Conservation (phyloP, 2,888 invertebrate genomes). For the Cosmorhoe ocellata region DNA sequence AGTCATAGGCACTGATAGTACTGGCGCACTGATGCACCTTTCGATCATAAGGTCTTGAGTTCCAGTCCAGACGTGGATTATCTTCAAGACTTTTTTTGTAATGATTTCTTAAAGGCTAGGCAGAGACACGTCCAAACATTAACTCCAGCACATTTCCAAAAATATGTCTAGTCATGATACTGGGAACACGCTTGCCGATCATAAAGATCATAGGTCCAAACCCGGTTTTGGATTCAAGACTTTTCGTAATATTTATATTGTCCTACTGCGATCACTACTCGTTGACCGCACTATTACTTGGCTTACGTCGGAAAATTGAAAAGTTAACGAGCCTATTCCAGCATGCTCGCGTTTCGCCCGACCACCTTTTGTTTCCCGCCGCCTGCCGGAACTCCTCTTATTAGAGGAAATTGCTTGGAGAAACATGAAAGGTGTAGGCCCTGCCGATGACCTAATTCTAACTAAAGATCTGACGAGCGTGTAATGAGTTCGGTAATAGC, state of each 20-base stretch:
- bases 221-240: too few species aligned
- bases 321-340: conserved; percentile 77
- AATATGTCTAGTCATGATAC: too few species aligned
- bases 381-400: conserved; percentile 58
- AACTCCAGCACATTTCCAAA: too few species aligned
- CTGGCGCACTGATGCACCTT: too few species aligned
- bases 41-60: too few species aligned
- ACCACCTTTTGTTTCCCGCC: conserved; percentile 63
- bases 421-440: conserved; percentile 54
- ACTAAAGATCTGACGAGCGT: conserved; percentile 36
- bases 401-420: conserved; percentile 63
- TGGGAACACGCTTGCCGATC: too few species aligned
- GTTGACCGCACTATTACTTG: conserved; percentile 45
- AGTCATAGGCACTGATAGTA: too few species aligned
- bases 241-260: neutral
- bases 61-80: too few species aligned
- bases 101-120: too few species aligned
- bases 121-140: too few species aligned
- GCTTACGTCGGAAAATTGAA: conserved; percentile 75
- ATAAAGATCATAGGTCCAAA: too few species aligned
- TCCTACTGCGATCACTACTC: conserved; percentile 26
- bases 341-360: conserved; percentile 55
- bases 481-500: conserved; percentile 43
- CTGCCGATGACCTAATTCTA: conserved; percentile 56
- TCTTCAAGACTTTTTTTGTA: too few species aligned